Base-by-base conservation (phyloP, 2,888 invertebrate species). In the Patella depressa region DNA sequence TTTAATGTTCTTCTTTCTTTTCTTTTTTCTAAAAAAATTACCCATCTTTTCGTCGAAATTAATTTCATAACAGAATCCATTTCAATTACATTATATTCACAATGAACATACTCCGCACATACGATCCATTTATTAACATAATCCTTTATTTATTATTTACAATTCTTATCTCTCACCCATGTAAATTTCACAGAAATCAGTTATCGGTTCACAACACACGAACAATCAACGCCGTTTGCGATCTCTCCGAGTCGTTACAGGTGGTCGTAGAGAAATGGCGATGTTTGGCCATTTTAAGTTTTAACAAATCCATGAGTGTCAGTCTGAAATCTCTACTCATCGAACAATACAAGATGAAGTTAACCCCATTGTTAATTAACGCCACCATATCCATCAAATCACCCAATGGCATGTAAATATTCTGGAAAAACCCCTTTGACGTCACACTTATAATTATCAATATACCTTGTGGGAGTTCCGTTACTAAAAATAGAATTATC, bases 381-480 rank as follows among this genome's bases (percentile, higher is more conserved):
- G 98, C 97, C 86, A 98, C 91, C 81, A 97, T 95, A 92, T 98
- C 98, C 96, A 98, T 96, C 75, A 96, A 90, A 89, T 97, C 97
- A 3, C 92, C 93, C 14, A 93, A 86, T 12, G 91, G 92, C 53
- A 89, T 85, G 92, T 98, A 98, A 53, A 92, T 89, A 59, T 88
- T 86, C n/a, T 86, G 84, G 81, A 91, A 91, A 91, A 97, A 96
- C 89, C 94, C 94, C 15, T 95, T 78, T 9, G 85, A 96, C 71
- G 96, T 93, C 9, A 95, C 92, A 78, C 95, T 95, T 59, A 97
- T 93, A 34, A 97, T 93, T 0, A 95, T 96, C 81, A 92, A 88
- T 15, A 92, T 86, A 0, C 91, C 97, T 90, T 97, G 97, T 0
- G 97, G 97, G 81, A 97, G 94, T 89, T 97, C 97, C 0, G 97